These are phyloP conservation scores for Pristionchus entomophagus DNA, from an alignment of 2,888 invertebrate genomes.

Conservation along the genomic window DNA sequence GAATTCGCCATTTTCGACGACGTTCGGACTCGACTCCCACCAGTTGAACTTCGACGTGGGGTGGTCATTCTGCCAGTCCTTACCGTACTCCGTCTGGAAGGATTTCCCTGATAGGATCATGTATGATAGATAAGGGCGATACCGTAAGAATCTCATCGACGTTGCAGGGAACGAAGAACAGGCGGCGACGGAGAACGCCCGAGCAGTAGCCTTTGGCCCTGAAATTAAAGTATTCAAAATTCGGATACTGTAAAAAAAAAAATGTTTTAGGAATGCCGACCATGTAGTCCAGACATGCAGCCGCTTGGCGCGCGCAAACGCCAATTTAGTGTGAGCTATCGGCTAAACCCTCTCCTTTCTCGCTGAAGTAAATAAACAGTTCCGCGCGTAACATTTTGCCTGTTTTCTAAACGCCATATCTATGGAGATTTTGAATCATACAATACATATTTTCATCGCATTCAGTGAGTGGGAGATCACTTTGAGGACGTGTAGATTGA, in stretches of 20 bases:
- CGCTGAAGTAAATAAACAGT: too few species aligned
- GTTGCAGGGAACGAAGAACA: constrained; percentile 48
- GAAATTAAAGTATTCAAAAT: background rate
- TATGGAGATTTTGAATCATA: too few species aligned
- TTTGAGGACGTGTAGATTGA: too few species aligned
- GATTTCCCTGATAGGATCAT: background rate
- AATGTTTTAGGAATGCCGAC: background rate
- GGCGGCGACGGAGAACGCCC: constrained; percentile 19
- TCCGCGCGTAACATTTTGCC: too few species aligned
- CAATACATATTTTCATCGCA: too few species aligned
- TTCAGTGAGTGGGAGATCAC: too few species aligned
- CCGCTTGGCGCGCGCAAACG: too few species aligned
- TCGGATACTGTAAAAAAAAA: background rate
- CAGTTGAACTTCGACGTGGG: constrained; percentile 44
- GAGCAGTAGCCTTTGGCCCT: constrained; percentile 46
- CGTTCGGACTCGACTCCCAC: constrained; percentile 46
- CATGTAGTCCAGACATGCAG: too few species aligned
- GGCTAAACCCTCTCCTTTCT: too few species aligned
- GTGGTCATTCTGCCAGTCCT: constrained; percentile 32
- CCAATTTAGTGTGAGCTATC: too few species aligned
- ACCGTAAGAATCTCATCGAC: constrained; percentile 22
- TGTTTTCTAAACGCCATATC: too few species aligned
- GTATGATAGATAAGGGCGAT: background rate
- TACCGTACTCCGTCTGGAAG: constrained; percentile 45
- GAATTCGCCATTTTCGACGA: constrained; percentile 22